Conservation (phyloP, 2,888 invertebrate genomes). For the Megaustenia siamemsis region DNA sequence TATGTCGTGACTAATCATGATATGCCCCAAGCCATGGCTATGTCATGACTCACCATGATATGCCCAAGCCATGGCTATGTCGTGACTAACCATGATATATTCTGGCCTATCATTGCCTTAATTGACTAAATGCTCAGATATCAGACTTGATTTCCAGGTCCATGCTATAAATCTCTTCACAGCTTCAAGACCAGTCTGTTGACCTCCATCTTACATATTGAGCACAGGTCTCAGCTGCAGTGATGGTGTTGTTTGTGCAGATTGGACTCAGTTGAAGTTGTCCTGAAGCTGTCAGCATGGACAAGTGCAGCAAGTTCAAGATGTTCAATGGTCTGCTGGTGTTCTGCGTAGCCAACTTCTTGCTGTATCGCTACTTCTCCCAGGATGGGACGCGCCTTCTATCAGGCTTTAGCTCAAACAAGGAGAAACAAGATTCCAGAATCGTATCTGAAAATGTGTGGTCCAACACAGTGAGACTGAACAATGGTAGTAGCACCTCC, state of each 20-base stretch:
- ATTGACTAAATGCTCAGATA: no score
- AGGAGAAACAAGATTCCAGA: neutral
- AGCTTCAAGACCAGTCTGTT: no score
- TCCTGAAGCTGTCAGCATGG: neutral
- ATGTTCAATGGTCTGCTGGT: slow-evolving; percentile 51
- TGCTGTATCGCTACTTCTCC: slow-evolving; percentile 45
- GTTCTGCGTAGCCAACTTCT: slow-evolving; percentile 50
- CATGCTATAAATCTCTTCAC: no score
- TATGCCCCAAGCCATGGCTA: no score
- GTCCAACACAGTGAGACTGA: no score
- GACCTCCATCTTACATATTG: neutral
- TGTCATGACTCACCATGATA: no score
- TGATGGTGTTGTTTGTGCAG: neutral
- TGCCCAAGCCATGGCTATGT: no score
- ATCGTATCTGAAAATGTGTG: neutral
- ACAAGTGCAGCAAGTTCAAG: slow-evolving; percentile 54
- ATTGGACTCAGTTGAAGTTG: neutral
- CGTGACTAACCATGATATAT: no score
- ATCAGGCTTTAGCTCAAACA: neutral
- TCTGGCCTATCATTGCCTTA: no score
- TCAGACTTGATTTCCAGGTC: no score
- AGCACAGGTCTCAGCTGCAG: neutral
- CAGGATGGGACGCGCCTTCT: neutral
- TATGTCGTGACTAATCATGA: no score
- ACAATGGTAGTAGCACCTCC: no score